Base-by-base conservation (phyloP, 2,113 vertebrate species). In the Sinosuthora webbiana region DNA sequence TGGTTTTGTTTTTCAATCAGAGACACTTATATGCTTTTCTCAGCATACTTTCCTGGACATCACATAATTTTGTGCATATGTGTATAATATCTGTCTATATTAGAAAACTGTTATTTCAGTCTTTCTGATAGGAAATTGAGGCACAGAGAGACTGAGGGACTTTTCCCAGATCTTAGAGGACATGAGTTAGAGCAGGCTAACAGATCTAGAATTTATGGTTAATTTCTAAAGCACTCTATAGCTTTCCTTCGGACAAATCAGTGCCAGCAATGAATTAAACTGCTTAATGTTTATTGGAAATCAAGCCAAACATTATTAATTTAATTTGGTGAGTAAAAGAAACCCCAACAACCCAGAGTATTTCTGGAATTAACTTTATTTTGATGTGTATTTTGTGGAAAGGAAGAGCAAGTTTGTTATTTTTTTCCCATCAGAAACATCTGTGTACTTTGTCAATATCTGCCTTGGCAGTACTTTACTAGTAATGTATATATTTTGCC, bases 391-490 rank as follows among this genome's bases (percentile, higher is more conserved):
- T 83, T 95, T 69, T 68, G n/a, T 42, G 35, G n/a, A 79, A 93
- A 24, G 39, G n/a, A 93, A 91, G 81, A 64, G 15, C 1, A 18
- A 79, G 31, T 71, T 50, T 79, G 45, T 89, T 89, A 37, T 64
- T 87, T 87, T 94, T 81, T 92, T 71, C 65, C 81, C 60, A 82
- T 63, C 55, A 75, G 69, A 90, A 92, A 81, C 37, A 84, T 71
- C 44, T 69, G 3, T 56, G 30, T 62, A 60, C 27, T 64, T 94
- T 85, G 49, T 44, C 94, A 88, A 42, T 92, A 80, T 83, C 85
- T 93, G 59, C n/a, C 49, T 94, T 93, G 75, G 74, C 67, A 88
- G 65, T 31, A 45, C 31, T 73, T 88, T 41, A 37, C 22, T 73
- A 37, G 27, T 31, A 91, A 91, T 79, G 62, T 79, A 65, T 92